phyloP scores from a whole-genome alignment of 2,113 vertebrate genomes.

The Hirundichthys speculiger region DNA sequence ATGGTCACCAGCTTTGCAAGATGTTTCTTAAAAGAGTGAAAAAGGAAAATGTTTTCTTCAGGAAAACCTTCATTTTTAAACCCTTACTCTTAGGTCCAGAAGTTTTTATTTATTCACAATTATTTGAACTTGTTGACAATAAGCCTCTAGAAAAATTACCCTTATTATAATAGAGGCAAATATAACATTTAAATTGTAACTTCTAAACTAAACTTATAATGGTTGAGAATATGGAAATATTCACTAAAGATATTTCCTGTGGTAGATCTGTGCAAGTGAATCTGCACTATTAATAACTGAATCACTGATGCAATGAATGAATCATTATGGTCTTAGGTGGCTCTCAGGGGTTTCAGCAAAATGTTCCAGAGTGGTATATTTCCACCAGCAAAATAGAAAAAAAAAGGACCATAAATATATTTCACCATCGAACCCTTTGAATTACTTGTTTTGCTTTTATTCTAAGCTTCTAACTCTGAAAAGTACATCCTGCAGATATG shows the following conservation, averaged over 20 bases:
- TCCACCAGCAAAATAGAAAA: not conserved
- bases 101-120: no score
- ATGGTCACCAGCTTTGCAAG: not conserved
- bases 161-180: not conserved
- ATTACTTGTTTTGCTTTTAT: slow-evolving; percentile 15
- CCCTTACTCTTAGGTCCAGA: no score
- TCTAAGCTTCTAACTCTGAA: slow-evolving; percentile 13
- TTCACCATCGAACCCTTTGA: slow-evolving; percentile 8
- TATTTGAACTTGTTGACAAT: no score
- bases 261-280: slow-evolving; percentile 17
- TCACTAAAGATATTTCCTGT: not conserved
- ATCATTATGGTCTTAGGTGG: slow-evolving; percentile 10
- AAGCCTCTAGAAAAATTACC: not conserved
- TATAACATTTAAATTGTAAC: not conserved
- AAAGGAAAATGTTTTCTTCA: no score
- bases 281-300: slow-evolving; percentile 29
- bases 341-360: slow-evolving; percentile 17
- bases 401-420: slow-evolving; percentile 13
- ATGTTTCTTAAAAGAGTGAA: no score
- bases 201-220: no score
- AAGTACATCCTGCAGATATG: slow-evolving; percentile 37
- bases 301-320: slow-evolving; percentile 2
- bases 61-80: no score
- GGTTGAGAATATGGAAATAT: not conserved
- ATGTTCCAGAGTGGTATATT: not conserved